Evolutionary conservation across 2,888 invertebrate genomes (phyloP).

Genomic region (Cyclophora albipunctata): DNA sequence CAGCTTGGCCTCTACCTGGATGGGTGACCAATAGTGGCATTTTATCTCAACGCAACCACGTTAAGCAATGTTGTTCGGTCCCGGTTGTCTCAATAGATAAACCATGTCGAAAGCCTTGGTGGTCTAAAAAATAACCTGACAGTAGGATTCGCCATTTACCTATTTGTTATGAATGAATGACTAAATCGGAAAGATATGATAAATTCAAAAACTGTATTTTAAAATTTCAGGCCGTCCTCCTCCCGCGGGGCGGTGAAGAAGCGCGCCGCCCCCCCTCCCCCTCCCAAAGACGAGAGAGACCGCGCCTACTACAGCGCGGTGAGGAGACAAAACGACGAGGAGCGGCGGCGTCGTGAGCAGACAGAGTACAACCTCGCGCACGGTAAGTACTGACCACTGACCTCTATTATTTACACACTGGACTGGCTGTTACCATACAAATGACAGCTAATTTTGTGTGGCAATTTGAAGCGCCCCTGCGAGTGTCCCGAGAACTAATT

Average conservation of each 20-base stretch:
- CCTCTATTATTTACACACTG: too few relatives aligned
- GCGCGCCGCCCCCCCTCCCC: slow-evolving; percentile 47
- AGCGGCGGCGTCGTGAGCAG: slow-evolving; percentile 30
- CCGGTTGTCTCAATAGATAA: neutral
- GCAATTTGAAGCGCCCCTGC: too few relatives aligned
- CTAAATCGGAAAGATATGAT: too few relatives aligned
- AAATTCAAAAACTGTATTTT: too few relatives aligned
- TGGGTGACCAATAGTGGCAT: too few relatives aligned
- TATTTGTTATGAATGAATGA: too few relatives aligned
- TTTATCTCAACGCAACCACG: too few relatives aligned
- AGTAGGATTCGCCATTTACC: neutral
- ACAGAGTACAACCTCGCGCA: slow-evolving; percentile 44
- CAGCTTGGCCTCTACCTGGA: too few relatives aligned
- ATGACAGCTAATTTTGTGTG: too few relatives aligned
- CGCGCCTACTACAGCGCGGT: slow-evolving; percentile 41
- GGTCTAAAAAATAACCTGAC: slow-evolving; percentile 5
- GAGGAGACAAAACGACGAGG: slow-evolving; percentile 44
- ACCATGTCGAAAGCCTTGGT: neutral
- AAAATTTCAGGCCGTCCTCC: too few relatives aligned
- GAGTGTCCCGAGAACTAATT: too few relatives aligned
- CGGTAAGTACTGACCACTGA: slow-evolving; percentile 29
- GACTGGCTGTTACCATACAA: neutral
- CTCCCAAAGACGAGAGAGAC: slow-evolving; percentile 36
- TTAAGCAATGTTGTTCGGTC: neutral
- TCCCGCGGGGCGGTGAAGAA: slow-evolving; percentile 55